Base-by-base conservation (phyloP, 2,888 invertebrate genomes). In the Synanthedon myopaeformis region DNA sequence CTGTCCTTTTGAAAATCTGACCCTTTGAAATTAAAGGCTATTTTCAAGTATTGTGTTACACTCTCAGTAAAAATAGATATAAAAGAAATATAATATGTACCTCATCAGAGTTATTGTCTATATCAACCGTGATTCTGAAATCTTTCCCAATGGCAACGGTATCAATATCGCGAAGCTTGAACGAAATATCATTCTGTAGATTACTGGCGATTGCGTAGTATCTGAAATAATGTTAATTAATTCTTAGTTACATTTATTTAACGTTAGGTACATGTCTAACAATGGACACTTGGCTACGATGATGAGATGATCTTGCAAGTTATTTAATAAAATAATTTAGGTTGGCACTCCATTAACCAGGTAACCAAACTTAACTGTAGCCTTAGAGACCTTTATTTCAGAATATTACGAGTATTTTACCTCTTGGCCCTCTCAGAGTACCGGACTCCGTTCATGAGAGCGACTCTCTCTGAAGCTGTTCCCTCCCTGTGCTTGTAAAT, bases 401-500 rank as follows among this genome's bases (percentile, higher is more conserved):
- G 10, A 35, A 35, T 35, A 35, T 8, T 35, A 35, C 3, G 5
- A 28, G 2, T 35, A 41, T 19, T 57, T 56, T 63, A 89, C 89
- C 89, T 89, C 78, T 92, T 92, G 1, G 93, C 93, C 53, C 90
- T 85, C 64, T 90, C 89, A 0, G 91, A 90, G 61, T 90, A 90
- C 12, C 93, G 81, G 0, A 93, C 93, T 1, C 94, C 95, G 69
- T 93, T 93, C 77, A 91, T 90, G 35, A 95, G 84, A 1, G 93
- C 90, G 57, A 94, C 75, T 8, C 95, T 82, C 74, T 96, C 95
- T 0, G 90, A 92, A 12, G 91, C 88, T 0, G 92, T 89, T 12
- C 94, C 94, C 81, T 95, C 94, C 53, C 83, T 82, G 52, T 90
- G 88, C 76, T 95, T 95, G 80, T 94, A 95, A 57, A 90, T 79